Percentiles rank a stretch among this genome's conserved stretches.
phyloP scores from a whole-genome alignment of 2,888 invertebrate genomes.

The Patella depressa region DNA sequence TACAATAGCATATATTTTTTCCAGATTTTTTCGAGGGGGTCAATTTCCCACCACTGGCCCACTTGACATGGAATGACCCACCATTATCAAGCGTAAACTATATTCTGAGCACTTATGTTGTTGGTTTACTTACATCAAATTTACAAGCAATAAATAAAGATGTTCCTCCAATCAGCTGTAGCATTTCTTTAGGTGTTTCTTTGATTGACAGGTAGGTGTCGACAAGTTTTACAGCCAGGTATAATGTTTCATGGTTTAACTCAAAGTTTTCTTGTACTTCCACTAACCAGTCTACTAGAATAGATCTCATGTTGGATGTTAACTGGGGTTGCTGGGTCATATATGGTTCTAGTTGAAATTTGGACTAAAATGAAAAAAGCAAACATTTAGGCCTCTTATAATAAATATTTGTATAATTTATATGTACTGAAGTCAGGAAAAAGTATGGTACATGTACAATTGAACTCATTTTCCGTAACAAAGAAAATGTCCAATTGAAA shows the following conservation, averaged over 20 bases:
- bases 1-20: no score
- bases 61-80: no score
- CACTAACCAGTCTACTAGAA: conserved; percentile 99
- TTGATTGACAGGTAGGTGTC: conserved; percentile 85
- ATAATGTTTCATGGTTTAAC: conserved; percentile 97
- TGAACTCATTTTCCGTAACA: no score
- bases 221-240: conserved; percentile 94
- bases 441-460: no score
- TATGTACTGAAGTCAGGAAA: no score
- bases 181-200: conserved; percentile 80
- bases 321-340: conserved; percentile 83
- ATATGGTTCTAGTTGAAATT: conserved; percentile 86
- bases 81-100: not conserved
- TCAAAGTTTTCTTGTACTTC: conserved; percentile 93
- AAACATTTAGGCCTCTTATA: no score
- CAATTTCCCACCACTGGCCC: no score
- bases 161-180: conserved; percentile 93
- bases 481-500: no score
- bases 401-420: no score
- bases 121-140: conserved; percentile 84
- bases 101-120: not conserved
- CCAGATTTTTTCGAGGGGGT: no score
- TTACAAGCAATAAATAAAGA: conserved; percentile 95
- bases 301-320: conserved; percentile 89
- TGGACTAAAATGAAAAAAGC: conserved; percentile 36